These are phyloP conservation scores for Drosophila nebulosa DNA, from an alignment of 1,140 invertebrate species.

Conservation along the genomic window DNA sequence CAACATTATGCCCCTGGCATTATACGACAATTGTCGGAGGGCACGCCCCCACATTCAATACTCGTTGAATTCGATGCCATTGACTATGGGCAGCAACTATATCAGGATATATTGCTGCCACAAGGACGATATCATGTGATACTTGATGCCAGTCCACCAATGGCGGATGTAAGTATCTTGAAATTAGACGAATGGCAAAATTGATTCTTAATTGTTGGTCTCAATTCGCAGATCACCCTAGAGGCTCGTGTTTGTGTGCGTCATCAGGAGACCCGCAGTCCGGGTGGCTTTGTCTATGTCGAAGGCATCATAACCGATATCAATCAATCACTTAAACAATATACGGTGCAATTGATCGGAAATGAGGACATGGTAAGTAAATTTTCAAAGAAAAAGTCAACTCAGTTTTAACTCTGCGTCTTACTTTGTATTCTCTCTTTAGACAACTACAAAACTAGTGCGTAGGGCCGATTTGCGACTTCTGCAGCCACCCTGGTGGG, in stretches of 20 bases:
- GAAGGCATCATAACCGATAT: slow-evolving; percentile 91
- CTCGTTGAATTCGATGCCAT: slow-evolving; percentile 88
- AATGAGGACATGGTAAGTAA: slow-evolving; percentile 49
- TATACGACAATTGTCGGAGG: slow-evolving; percentile 82
- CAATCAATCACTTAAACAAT: slow-evolving; percentile 86
- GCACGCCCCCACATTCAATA: slow-evolving; percentile 83
- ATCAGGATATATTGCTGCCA: slow-evolving; percentile 89
- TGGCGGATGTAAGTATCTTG: slow-evolving; percentile 82
- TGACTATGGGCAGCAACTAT: slow-evolving; percentile 82
- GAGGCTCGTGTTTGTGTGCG: slow-evolving; percentile 82
- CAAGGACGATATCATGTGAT: slow-evolving; percentile 93
- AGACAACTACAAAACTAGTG: slow-evolving; percentile 82
- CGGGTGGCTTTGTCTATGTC: slow-evolving; percentile 86
- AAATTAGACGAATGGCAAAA: not conserved
- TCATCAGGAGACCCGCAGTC: slow-evolving; percentile 65
- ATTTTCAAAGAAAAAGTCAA: not conserved
- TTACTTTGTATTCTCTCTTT: not conserved
- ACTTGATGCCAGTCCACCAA: slow-evolving; percentile 94
- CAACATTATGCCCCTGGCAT: slow-evolving; percentile 92
- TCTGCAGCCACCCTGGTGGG: slow-evolving; percentile 95
- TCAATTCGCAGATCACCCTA: slow-evolving; percentile 81
- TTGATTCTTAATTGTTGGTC: not conserved
- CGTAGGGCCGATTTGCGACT: slow-evolving; percentile 92
- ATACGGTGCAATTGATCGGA: slow-evolving; percentile 86
- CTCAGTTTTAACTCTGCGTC: not conserved